These are phyloP conservation scores for Camponotus floridanus DNA, from an alignment of 1,140 invertebrate genomes.

Conservation along the genomic window DNA sequence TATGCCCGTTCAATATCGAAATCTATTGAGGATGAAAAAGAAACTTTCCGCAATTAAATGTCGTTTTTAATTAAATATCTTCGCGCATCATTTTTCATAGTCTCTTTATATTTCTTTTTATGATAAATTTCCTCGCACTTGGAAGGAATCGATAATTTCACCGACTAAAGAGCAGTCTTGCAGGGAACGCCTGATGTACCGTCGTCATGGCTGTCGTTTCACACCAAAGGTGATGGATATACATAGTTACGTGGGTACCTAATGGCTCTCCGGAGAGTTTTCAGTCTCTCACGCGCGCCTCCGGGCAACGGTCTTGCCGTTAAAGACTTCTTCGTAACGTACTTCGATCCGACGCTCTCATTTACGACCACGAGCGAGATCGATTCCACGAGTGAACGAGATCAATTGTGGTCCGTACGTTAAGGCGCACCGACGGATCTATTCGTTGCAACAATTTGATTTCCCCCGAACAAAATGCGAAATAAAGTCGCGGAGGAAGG, in stretches of 20 bases:
- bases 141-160: slow-evolving; percentile 34
- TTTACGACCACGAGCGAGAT: neutral
- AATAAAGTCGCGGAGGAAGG: slow-evolving; percentile 1
- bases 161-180: slow-evolving; percentile 37
- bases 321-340: slow-evolving; percentile 67
- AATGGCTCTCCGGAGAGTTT: slow-evolving; percentile 71
- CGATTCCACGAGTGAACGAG: slow-evolving; percentile 21
- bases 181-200: slow-evolving; percentile 49
- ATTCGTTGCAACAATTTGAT: slow-evolving; percentile 27
- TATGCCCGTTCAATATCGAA: neutral
- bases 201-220: slow-evolving; percentile 66
- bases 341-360: slow-evolving; percentile 39
- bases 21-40: too few species aligned
- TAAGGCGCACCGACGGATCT: neutral
- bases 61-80: too few species aligned
- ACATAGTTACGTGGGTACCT: slow-evolving; percentile 71
- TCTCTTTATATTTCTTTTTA: neutral
- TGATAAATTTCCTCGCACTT: neutral
- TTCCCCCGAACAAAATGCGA: slow-evolving; percentile 32
- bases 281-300: slow-evolving; percentile 67
- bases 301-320: slow-evolving; percentile 62
- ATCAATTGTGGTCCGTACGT: slow-evolving; percentile 28
- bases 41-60: too few species aligned
- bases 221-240: slow-evolving; percentile 68
- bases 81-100: neutral